Evolutionary conservation across 1,140 invertebrate genomes (phyloP).

Genomic region (Euschistus heros): DNA sequence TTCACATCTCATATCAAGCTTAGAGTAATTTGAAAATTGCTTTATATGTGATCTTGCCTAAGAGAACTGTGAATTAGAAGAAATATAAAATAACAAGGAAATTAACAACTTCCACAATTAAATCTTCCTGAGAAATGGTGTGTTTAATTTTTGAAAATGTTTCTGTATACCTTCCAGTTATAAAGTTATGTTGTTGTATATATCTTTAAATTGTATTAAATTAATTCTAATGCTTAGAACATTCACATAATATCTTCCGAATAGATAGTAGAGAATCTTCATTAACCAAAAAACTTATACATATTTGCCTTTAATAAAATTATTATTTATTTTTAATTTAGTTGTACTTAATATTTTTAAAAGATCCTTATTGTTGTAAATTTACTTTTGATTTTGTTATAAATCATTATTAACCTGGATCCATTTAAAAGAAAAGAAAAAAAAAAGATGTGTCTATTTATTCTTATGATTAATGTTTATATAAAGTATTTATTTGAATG

Average conservation of each 20-base stretch:
- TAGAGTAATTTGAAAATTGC: slow-evolving; percentile 2
- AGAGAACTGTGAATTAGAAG: slow-evolving; percentile 1
- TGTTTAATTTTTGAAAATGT: neutral
- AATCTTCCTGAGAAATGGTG: slow-evolving; percentile 1
- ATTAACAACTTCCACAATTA: neutral
- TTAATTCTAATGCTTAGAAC: neutral
- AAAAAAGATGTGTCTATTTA: neutral
- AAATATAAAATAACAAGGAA: slow-evolving; percentile 1
- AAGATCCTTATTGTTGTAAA: neutral
- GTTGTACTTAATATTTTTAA: neutral
- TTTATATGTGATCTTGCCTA: slow-evolving; percentile 10
- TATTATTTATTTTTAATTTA: neutral
- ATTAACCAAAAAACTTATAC: neutral
- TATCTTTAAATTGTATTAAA: neutral
- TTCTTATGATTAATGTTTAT: neutral
- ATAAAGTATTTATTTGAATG: neutral
- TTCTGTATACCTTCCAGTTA: neutral
- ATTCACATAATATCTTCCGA: neutral
- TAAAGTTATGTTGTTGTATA: neutral
- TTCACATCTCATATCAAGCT: slow-evolving; percentile 9
- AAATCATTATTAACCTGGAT: neutral
- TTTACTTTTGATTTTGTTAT: neutral
- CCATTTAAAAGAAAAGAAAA: neutral
- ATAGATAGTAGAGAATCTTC: neutral
- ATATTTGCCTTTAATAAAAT: neutral